These are phyloP conservation scores for Hippoglossus stenolepis DNA, from an alignment of 2,113 vertebrate species.

Conservation along the genomic window DNA sequence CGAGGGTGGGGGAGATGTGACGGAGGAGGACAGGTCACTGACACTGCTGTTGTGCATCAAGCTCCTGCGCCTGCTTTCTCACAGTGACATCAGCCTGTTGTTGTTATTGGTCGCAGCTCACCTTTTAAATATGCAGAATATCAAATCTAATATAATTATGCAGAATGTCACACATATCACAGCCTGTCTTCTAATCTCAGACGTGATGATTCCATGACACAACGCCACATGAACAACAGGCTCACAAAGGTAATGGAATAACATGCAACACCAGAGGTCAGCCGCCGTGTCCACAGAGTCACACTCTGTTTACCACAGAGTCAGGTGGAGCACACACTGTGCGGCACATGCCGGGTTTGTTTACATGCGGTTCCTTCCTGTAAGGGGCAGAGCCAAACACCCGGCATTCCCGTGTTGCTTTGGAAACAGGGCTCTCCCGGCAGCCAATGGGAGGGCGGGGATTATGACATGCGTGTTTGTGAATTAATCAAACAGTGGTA, in stretches of 20 bases:
- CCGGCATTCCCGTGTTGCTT: constrained; percentile 78
- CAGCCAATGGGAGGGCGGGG: constrained; percentile 68
- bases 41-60: constrained; percentile 22
- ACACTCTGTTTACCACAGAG: constrained; percentile 62
- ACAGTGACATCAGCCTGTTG: constrained; percentile 11
- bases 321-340: constrained; percentile 14
- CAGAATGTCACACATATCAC: neutral
- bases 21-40: constrained; percentile 47
- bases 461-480: constrained; percentile 67
- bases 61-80: constrained; percentile 28
- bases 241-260: constrained; percentile 30
- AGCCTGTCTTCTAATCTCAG: neutral
- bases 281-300: constrained; percentile 14
- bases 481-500: constrained; percentile 66
- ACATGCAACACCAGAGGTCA: constrained; percentile 49
- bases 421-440: constrained; percentile 71
- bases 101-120: constrained; percentile 32
- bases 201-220: neutral
- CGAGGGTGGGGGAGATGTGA: constrained; percentile 21
- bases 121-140: neutral
- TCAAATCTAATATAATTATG: neutral
- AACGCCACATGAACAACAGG: neutral
- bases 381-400: constrained; percentile 62
- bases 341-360: constrained; percentile 72
- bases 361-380: constrained; percentile 74